phyloP scores from a whole-genome alignment of 1,140 invertebrate genomes.

The Lucilia cuprina region DNA sequence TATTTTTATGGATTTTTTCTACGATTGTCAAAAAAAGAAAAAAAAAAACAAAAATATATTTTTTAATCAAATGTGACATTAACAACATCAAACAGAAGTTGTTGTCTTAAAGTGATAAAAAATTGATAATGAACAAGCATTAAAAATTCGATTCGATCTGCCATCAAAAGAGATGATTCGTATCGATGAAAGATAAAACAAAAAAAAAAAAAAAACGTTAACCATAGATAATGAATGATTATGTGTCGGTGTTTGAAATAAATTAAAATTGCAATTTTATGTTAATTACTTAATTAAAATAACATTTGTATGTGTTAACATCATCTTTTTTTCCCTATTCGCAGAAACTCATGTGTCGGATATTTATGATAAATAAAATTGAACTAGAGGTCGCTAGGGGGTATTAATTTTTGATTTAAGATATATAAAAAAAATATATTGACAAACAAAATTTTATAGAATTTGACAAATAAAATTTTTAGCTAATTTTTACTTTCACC shows the following conservation, averaged over 20 bases:
- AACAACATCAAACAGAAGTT: constrained; percentile 4
- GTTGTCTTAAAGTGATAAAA: constrained; percentile 23
- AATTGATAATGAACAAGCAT: constrained; percentile 29
- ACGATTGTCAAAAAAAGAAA: too few species aligned
- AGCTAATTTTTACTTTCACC: too few species aligned
- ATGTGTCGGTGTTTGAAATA: neutral
- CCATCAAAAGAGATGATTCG: neutral
- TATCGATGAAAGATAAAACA: neutral
- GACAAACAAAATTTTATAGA: too few species aligned
- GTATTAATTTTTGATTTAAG: neutral
- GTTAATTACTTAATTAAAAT: constrained; percentile 29
- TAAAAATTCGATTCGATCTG: neutral
- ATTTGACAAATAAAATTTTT: too few species aligned
- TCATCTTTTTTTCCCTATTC: too few species aligned
- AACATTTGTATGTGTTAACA: too few species aligned
- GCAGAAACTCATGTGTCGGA: neutral
- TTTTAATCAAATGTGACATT: constrained; percentile 10
- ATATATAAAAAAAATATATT: too few species aligned
- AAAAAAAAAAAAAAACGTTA: neutral
- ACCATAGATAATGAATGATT: constrained; percentile 12
- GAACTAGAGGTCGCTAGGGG: neutral
- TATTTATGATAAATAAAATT: neutral
- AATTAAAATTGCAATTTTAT: constrained; percentile 23
- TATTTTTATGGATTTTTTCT: too few species aligned
- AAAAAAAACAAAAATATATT: too few species aligned